A percentile compares a stretch with the other conserved stretches of the same genome.
phyloP scores from a whole-genome alignment of 2,797 vertebrate genomes.

The Oophaga sylvatica region DNA sequence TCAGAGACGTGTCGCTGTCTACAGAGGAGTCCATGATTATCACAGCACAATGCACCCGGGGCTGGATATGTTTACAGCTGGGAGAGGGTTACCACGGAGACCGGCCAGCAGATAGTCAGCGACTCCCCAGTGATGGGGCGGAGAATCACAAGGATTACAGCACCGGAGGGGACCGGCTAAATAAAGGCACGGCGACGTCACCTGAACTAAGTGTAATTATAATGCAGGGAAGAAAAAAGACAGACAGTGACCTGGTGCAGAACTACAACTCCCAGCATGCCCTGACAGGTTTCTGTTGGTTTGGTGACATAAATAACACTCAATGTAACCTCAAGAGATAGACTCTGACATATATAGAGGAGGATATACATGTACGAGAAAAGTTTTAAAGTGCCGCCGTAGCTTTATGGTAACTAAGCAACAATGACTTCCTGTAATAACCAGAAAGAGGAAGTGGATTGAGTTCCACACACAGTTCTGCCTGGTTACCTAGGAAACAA shows the following conservation, averaged over 20 bases:
- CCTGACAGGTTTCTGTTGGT: no score
- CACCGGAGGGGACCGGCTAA: not conserved
- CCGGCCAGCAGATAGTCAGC: not conserved
- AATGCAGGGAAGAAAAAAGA: not conserved
- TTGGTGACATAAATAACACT: no score
- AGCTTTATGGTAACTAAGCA: constrained; percentile 26
- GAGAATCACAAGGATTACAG: not conserved
- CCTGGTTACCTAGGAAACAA: constrained; percentile 4
- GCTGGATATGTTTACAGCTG: not conserved
- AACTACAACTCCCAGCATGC: no score
- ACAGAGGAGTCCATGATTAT: constrained; percentile 69
- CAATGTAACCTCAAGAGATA: no score
- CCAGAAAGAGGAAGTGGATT: constrained; percentile 20
- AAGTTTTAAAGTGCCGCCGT: not conserved
- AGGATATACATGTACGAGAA: no score
- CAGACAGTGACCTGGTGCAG: not conserved
- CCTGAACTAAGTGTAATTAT: not conserved
- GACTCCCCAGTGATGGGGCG: not conserved
- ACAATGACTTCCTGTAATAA: not conserved
- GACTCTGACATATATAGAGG: no score
- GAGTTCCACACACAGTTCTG: constrained; percentile 6
- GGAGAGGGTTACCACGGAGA: constrained; percentile 68
- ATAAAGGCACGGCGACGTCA: not conserved
- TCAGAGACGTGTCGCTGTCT: constrained; percentile 49
- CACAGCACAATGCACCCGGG: not conserved